Evolutionary conservation across 1,140 invertebrate species (phyloP), one percentile per base, ranked within the genome.

Genomic region (Ostrea denselamellosa): DNA sequence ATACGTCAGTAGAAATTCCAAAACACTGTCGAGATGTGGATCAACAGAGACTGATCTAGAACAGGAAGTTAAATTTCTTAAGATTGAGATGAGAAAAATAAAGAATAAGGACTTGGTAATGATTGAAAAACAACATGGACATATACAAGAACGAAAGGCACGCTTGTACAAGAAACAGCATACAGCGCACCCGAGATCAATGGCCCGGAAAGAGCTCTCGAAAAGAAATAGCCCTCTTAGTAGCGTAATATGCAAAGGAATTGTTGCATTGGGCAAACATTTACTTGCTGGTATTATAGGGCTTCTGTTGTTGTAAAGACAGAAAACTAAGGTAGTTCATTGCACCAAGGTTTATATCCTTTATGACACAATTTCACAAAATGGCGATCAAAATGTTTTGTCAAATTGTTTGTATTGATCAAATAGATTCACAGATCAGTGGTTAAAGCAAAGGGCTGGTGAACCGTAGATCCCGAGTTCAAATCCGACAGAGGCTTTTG

Each of bases 81-180:
- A 25, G 8, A 22, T 14, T 12, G 68, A 77, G 28, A 7, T 77
- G 22, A 8, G 28, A 12, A 77, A 77, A 77, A 77, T 77, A 77
- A 77, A 77, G 14, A 14, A 22, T 28, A 28, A 25, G 14, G 68
- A 77, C 9, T 34, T 77, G 28, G 4, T 8, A 12, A 28, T 77
- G 68, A 77, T 77, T 77, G 68, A 77, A 28, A 77, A 77, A 77
- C 68, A 77, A 17, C 68, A 34, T 14, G 25, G 12, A 34, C 8
- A 34, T 34, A 77, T 77, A 2, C 25, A 14, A 12, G 10, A 25
- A 28, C 68, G 25, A 14, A 77, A 34, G 28, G 68, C 22, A 0
- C 22, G 28, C 0, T 77, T 77, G 9, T 28, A 0, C 9, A 77
- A 28, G 14, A 77, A 34, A 34, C 22, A 77, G 12, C 4, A 28